Evolutionary conservation across 2,888 invertebrate genomes (phyloP).

Genomic region (Hoplodrina blanda): DNA sequence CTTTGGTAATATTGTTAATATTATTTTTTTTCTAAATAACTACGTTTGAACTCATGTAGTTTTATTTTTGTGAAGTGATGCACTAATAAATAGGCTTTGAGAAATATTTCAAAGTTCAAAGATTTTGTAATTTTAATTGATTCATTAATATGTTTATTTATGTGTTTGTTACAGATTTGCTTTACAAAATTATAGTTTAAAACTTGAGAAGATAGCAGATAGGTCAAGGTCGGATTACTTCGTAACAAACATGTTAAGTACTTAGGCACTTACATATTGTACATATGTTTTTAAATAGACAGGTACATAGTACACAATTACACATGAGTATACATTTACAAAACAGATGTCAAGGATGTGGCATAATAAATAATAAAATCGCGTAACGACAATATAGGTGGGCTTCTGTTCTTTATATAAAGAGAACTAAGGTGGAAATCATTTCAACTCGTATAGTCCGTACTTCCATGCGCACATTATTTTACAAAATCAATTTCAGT

Average conservation of each 20-base stretch:
- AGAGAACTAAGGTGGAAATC: background rate
- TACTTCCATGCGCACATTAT: slow-evolving; percentile 13
- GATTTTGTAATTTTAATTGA: background rate
- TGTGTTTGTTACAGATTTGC: slow-evolving; percentile 3
- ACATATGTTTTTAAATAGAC: background rate
- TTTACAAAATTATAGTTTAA: slow-evolving; percentile 18
- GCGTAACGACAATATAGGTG: background rate
- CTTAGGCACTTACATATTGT: background rate
- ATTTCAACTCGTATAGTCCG: slow-evolving; percentile 2
- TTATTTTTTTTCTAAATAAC: background rate
- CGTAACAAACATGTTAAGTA: slow-evolving; percentile 7
- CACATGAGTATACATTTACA: background rate
- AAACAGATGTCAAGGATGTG: slow-evolving; percentile 8
- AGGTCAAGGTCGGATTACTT: slow-evolving; percentile 24
- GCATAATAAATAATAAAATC: background rate
- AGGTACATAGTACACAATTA: background rate
- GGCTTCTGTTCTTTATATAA: background rate
- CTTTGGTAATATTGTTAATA: no score
- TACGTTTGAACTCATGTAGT: background rate
- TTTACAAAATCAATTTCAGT: slow-evolving; percentile 46
- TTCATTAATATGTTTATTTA: background rate
- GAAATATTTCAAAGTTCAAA: background rate
- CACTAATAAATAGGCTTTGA: no score
- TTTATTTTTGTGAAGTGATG: background rate
- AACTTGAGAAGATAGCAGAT: slow-evolving; percentile 16